These are phyloP conservation scores for Strigamia transsilvanica DNA, from an alignment of 2,888 invertebrate genomes.

Conservation along the genomic window DNA sequence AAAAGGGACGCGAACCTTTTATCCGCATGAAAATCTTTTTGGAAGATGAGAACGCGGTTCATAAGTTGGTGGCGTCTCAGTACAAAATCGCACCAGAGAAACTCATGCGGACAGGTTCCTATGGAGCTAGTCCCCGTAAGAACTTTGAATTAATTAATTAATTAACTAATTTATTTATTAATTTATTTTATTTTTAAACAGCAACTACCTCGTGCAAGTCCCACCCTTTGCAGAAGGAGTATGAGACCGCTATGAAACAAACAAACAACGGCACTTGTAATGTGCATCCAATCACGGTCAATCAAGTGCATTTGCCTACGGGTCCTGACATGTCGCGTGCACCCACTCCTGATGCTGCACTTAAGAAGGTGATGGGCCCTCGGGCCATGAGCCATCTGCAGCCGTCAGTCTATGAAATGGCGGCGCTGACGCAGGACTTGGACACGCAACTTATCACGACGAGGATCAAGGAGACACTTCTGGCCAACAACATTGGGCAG, in stretches of 20 bases:
- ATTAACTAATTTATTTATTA: neutral
- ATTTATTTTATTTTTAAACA: neutral
- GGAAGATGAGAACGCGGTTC: constrained; percentile 94
- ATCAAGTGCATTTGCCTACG: constrained; percentile 57
- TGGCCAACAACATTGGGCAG: constrained; percentile 97
- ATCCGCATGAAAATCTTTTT: constrained; percentile 98
- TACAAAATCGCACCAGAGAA: constrained; percentile 98
- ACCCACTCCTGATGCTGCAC: constrained; percentile 58
- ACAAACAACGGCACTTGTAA: constrained; percentile 28
- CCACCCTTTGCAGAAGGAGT: constrained; percentile 51
- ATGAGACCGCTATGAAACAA: constrained; percentile 52
- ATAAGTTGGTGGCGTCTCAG: constrained; percentile 93
- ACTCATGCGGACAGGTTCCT: constrained; percentile 80
- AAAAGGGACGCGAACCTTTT: constrained; percentile 95
- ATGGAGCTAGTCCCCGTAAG: constrained; percentile 57
- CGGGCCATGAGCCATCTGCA: constrained; percentile 78
- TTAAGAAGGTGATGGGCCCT: constrained; percentile 54
- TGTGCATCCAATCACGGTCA: constrained; percentile 54
- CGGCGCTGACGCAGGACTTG: constrained; percentile 92
- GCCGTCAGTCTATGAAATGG: constrained; percentile 97
- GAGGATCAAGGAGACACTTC: constrained; percentile 93
- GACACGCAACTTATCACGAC: constrained; percentile 97
- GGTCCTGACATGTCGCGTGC: constrained; percentile 60
- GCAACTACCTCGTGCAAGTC: constrained; percentile 52
- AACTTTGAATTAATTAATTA: neutral